Percentiles rank a stretch among this genome's conserved stretches.
Conservation (phyloP, 2,888 invertebrate genomes). For the Phytoseiulus persimilis region DNA sequence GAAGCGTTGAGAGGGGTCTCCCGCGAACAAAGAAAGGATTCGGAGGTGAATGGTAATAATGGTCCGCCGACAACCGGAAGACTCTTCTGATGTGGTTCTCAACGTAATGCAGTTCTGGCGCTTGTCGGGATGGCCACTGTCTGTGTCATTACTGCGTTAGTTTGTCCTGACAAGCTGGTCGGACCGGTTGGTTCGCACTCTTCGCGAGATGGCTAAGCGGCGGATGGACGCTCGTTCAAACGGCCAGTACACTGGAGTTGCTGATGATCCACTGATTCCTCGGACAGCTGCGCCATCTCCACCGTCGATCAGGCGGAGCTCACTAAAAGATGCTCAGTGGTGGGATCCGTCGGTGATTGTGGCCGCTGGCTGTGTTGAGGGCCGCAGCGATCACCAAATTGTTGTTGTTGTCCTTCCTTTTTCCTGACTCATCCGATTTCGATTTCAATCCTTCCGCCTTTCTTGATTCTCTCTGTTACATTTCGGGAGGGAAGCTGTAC, state of each 20-base stretch:
- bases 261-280: not conserved
- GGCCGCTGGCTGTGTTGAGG: not conserved
- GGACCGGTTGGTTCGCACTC: not conserved
- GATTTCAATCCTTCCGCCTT: not conserved
- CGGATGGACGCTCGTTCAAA: not conserved
- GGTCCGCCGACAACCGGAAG: not conserved
- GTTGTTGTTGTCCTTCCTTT: not conserved
- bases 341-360: not conserved
- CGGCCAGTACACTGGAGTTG: not conserved
- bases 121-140: not conserved
- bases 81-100: not conserved
- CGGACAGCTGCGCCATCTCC: constrained; percentile 5
- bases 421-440: not conserved
- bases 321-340: not conserved
- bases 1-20: too few species aligned
- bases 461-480: not conserved
- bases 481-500: too few species aligned
- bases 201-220: not conserved
- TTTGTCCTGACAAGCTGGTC: not conserved
- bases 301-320: not conserved
- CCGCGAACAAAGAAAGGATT: not conserved
- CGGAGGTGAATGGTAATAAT: not conserved
- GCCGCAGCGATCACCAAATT: too few species aligned
- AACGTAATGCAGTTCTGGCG: not conserved
- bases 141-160: not conserved